Conservation (phyloP, 2,888 invertebrate species). For the Drosophila diplacantha region DNA sequence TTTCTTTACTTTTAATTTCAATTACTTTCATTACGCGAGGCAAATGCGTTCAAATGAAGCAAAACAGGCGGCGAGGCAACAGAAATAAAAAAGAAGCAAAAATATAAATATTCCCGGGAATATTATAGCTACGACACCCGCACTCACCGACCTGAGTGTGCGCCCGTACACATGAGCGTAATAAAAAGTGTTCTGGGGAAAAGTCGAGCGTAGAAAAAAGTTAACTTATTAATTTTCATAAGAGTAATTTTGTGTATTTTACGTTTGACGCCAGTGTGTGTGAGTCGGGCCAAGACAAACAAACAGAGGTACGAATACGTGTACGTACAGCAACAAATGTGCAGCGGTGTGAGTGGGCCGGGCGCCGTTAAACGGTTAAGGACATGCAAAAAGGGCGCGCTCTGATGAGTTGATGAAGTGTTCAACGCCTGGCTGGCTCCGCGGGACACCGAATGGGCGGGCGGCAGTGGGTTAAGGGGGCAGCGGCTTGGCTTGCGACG, state of each 20-base stretch:
- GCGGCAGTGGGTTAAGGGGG: constrained; percentile 10
- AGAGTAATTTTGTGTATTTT: constrained; percentile 75
- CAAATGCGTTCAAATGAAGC: constrained; percentile 57
- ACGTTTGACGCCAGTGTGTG: constrained; percentile 47
- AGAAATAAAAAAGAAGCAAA: constrained; percentile 19
- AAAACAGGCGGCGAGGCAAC: constrained; percentile 41
- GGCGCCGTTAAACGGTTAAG: constrained; percentile 68
- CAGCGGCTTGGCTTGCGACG: constrained; percentile 1
- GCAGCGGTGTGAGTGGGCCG: constrained; percentile 50
- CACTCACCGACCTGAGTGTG: neutral
- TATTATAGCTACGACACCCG: constrained; percentile 22
- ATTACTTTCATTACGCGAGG: constrained; percentile 69
- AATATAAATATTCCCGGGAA: constrained; percentile 25
- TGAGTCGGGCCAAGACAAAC: constrained; percentile 40
- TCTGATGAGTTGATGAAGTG: constrained; percentile 73
- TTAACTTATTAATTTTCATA: constrained; percentile 76
- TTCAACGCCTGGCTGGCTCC: constrained; percentile 68
- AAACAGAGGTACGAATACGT: constrained; percentile 34
- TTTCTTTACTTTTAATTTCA: constrained; percentile 75
- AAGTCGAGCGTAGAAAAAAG: constrained; percentile 60
- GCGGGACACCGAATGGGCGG: constrained; percentile 35
- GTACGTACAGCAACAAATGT: constrained; percentile 52
- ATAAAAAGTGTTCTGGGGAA: constrained; percentile 37
- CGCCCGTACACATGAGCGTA: constrained; percentile 38
- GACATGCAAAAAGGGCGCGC: constrained; percentile 71